Percentiles rank a stretch among this genome's conserved stretches.
Conservation (phyloP, 2,888 invertebrate genomes). For the Polyommatus icarus region DNA sequence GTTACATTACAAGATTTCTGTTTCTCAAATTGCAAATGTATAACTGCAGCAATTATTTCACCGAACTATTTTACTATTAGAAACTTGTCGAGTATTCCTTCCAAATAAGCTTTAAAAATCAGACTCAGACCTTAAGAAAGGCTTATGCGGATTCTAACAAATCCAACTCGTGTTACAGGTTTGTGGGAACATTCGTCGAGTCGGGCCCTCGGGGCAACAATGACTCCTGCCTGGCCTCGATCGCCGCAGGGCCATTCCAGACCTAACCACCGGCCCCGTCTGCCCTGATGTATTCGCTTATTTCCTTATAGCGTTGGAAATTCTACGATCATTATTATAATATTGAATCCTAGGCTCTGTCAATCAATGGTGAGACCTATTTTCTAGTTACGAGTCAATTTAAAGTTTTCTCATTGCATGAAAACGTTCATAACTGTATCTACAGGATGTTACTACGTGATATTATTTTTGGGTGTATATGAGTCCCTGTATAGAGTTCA, state of each 20-base stretch:
- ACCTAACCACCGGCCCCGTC: conserved; percentile 60
- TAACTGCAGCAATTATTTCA: too few species aligned
- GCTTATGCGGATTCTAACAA: conserved; percentile 28
- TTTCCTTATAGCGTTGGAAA: conserved; percentile 21
- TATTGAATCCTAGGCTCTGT: conserved; percentile 12
- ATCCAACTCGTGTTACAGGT: conserved; percentile 42
- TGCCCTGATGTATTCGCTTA: conserved; percentile 32
- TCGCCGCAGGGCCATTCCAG: conserved; percentile 61
- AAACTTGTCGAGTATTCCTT: too few species aligned
- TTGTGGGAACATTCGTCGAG: conserved; percentile 63
- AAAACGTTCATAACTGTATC: neutral
- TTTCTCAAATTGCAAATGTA: neutral
- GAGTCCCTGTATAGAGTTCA: too few species aligned
- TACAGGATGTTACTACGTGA: too few species aligned
- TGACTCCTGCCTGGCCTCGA: conserved; percentile 61
- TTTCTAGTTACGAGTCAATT: conserved; percentile 3
- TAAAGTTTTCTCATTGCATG: neutral
- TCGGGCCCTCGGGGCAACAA: conserved; percentile 61
- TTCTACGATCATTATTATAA: conserved; percentile 17
- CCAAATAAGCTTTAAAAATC: neutral
- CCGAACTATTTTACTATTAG: too few species aligned
- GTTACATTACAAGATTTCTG: neutral
- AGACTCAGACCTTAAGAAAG: neutral
- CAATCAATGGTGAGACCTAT: neutral
- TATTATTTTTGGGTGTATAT: too few species aligned